Percentiles rank a stretch among this genome's conserved stretches.
These are phyloP conservation scores for Acanthococcus lagerstroemiae DNA, from an alignment of 2,888 invertebrate genomes.

Conservation along the genomic window DNA sequence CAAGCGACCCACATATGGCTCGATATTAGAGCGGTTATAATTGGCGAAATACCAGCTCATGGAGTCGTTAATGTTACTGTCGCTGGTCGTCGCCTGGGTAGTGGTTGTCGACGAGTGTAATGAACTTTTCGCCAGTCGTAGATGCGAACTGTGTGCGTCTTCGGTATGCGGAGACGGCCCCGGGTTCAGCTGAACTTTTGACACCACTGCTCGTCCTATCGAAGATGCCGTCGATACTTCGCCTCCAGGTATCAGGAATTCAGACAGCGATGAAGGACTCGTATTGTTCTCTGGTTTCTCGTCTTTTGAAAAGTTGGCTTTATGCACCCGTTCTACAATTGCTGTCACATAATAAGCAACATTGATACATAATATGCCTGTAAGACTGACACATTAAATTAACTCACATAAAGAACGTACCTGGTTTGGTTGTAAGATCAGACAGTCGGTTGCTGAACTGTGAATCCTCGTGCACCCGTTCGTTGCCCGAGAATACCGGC, in stretches of 20 bases:
- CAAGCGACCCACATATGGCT: conserved; percentile 44
- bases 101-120: conserved; percentile 23
- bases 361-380: not conserved
- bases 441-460: too few relatives aligned
- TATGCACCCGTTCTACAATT: not conserved
- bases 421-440: too few relatives aligned
- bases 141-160: conserved; percentile 37
- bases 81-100: not conserved
- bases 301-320: too few relatives aligned
- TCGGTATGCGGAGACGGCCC: conserved; percentile 37
- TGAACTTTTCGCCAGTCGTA: conserved; percentile 34
- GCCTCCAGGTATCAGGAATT: conserved; percentile 53
- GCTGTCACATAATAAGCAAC: not conserved
- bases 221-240: conserved; percentile 42
- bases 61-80: not conserved
- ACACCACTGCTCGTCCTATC: conserved; percentile 1
- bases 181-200: conserved; percentile 41
- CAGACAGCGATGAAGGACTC: conserved; percentile 48
- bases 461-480: conserved; percentile 1
- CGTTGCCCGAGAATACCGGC: not conserved
- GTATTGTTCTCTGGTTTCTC: conserved; percentile 30
- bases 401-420: too few relatives aligned
- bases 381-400: not conserved
- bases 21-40: conserved; percentile 57
- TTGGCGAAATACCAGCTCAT: conserved; percentile 70